Evolutionary conservation across 2,888 invertebrate genomes (phyloP), one percentile per base, ranked within the genome.

Genomic region (Perithous albicinctus): DNA sequence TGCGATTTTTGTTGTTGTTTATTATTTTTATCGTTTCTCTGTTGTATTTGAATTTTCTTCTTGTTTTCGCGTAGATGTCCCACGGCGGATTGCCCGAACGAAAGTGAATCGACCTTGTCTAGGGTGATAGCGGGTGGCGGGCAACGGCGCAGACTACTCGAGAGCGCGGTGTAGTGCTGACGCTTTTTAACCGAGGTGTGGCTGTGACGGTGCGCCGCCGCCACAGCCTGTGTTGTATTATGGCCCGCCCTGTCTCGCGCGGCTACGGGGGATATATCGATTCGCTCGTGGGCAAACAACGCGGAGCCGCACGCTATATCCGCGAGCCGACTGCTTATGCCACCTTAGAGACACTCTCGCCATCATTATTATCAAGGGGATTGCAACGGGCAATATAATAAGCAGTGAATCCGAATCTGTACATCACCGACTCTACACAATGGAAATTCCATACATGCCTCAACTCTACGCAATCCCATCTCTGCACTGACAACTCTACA

Each of bases 51-150:
- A 18, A 35, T 61, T 18, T 8, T 35, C 43, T 56, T 59, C 18
- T 72, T 72, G 56, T 70, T 59, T 59, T 20, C 43, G 70, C 29
- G 56, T 23, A 41, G 70, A 74, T 54, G 54, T 74, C 54, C 59
- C 29, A 59, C 46, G 67, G 66, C 59, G 75, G 32, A 23, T 43
- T 63, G 64, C 56, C 70, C 78, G 69, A 81, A 81, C 78, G 81
- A 81, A 81, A 81, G 81, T 81, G 81, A 81, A 78, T 78, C 81
- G 81, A 81, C 81, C 81, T 81, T 81, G 81, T 69, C 81, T 12
- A 67, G 48, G 59, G 59, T 59, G 18, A 29, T 18, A 35, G 10
- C 32, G 59, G 59, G 59, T 59, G 59, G 59, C 15, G 15, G 32
- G 15, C 15, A 32, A n/a, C 32, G 59, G 51, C 51, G 20, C 54